Evolutionary conservation across 2,113 vertebrate species (phyloP), one percentile per base, ranked within the genome.

Genomic region (Oriolus oriolus): DNA sequence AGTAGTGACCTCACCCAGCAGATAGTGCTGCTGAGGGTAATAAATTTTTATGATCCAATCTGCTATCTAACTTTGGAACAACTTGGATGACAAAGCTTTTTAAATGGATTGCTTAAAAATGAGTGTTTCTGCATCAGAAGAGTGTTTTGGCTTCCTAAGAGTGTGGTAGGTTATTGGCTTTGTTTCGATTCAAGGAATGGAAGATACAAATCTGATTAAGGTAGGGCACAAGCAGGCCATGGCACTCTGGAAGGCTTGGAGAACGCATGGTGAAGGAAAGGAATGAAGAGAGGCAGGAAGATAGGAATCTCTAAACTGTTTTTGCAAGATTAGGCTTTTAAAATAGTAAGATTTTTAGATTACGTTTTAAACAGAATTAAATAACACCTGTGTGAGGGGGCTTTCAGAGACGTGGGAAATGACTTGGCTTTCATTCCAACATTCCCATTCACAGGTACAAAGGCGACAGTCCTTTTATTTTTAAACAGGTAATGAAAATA

Each of bases 21-120:
- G 76, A 87, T 28, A 93, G 54, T 52, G 50, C 50, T 70, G 82
- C 28, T 3, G 33, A 90, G 50, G 63, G 57, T 79, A 87, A 87
- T 76, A 68, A 50, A 88, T 73, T 87, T 94, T 97, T 87, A 83
- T 83, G 42, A 80, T 74, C 71, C 71, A 94, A 80, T 90, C 78
- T 85, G 68, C 41, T 93, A 45, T 91, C 66, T 83, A 83, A 65
- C 45, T 76, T 41, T 90, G 84, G 71, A 79, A 65, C 19, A 88
- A 73, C 54, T 80, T 71, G 69, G 71, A 89, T 9, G 4, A 60
- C 57, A 63, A 7, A 61, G 16, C 28, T 77, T 57, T 83, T 94
- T 61, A 19, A 90, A 59, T 56, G 27, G 54, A 57, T 89, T 69
- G 39, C 42, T 83, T 70, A 90, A 79, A 79, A 65, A 15, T 2